A percentile compares a stretch with the other conserved stretches of the same genome.
These are phyloP conservation scores for Ectemnius cavifrons DNA, from an alignment of 2,888 invertebrate species.

Conservation along the genomic window DNA sequence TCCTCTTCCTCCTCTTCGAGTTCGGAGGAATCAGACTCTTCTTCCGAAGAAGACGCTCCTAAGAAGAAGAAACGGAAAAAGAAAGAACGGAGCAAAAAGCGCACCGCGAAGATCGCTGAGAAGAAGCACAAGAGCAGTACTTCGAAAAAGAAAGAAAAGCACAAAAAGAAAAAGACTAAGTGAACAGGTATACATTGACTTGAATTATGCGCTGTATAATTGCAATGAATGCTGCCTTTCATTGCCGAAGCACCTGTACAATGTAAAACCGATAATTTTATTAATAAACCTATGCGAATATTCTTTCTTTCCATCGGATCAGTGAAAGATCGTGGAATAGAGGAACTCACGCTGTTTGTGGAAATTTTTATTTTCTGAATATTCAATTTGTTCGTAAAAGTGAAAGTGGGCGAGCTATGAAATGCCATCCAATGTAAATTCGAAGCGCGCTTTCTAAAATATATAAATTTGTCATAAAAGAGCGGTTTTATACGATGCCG, in stretches of 20 bases:
- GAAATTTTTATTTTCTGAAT: too few species aligned
- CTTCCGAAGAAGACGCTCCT: slow-evolving; percentile 52
- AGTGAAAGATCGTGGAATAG: neutral
- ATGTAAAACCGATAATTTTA: neutral
- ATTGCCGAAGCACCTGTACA: neutral
- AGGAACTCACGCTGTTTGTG: too few species aligned
- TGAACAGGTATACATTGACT: slow-evolving; percentile 29
- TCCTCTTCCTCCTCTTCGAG: slow-evolving; percentile 44
- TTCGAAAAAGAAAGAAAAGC: slow-evolving; percentile 36
- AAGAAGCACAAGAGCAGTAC: slow-evolving; percentile 30
- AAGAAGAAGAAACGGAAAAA: slow-evolving; percentile 54
- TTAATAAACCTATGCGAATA: neutral
- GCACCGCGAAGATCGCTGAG: slow-evolving; percentile 44
- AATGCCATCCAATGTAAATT: too few species aligned
- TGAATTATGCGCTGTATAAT: too few species aligned
- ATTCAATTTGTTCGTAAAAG: too few species aligned
- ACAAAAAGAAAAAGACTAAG: slow-evolving; percentile 39
- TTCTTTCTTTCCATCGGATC: neutral
- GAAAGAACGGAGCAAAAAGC: slow-evolving; percentile 34
- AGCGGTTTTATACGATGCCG: too few species aligned
- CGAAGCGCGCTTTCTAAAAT: too few species aligned
- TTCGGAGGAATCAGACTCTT: slow-evolving; percentile 48
- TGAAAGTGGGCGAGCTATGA: too few species aligned
- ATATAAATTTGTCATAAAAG: too few species aligned
- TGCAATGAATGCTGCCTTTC: too few species aligned